Conservation (phyloP, 2,797 vertebrate species). For the Botia almorhae region DNA sequence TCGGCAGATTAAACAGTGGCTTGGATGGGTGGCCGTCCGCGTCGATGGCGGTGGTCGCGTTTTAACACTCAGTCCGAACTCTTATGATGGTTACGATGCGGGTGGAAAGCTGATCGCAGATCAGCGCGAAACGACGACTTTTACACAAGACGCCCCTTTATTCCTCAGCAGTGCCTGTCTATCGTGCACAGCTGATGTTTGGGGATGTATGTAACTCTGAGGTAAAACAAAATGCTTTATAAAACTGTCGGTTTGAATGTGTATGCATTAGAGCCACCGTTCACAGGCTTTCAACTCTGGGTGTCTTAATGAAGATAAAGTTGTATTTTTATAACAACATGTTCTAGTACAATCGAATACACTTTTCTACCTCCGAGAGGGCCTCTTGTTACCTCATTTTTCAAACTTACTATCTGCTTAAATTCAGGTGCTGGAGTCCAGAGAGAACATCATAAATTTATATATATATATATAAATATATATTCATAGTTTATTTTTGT, state of each 20-base stretch:
- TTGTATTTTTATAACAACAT: conserved; percentile 79
- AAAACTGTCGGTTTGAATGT: conserved; percentile 70
- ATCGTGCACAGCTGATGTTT: conserved; percentile 47
- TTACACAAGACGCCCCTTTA: neutral
- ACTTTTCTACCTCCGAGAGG: conserved; percentile 94
- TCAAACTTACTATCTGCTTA: conserved; percentile 86
- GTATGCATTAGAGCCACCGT: conserved; percentile 69
- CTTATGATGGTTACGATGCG: neutral
- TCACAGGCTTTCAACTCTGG: conserved; percentile 72
- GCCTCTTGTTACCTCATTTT: conserved; percentile 95
- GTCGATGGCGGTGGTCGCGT: neutral
- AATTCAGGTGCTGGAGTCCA: conserved; percentile 83
- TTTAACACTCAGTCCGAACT: neutral
- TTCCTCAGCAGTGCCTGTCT: conserved; percentile 3
- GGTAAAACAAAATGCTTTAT: conserved; percentile 50
- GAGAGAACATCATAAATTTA: conserved; percentile 89
- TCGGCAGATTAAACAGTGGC: conserved; percentile 22
- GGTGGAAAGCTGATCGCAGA: conserved; percentile 5
- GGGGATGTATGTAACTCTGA: conserved; percentile 29
- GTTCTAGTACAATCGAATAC: conserved; percentile 91
- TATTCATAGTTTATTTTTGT: conserved; percentile 59
- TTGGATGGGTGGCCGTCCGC: conserved; percentile 32
- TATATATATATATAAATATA: conserved; percentile 53
- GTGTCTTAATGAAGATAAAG: conserved; percentile 82
- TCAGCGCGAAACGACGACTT: neutral